Evolutionary conservation across 2,888 invertebrate genomes (phyloP), one percentile per base, ranked within the genome.

Genomic region (Periphyllus acericola): DNA sequence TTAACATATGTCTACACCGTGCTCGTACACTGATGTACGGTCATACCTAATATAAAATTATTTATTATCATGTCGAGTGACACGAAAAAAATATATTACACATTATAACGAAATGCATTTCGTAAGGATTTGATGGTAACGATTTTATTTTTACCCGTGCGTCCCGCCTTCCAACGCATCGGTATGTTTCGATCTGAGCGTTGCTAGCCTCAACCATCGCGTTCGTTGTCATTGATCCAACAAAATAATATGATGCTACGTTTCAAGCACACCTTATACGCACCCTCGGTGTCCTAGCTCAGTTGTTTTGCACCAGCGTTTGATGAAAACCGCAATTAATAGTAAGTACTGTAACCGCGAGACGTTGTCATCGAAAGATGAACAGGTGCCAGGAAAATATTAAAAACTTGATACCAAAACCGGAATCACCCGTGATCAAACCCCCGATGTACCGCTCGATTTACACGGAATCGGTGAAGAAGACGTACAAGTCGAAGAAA

Each of bases 381-480:
- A 55, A 55, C 21, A 55, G 21, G 21, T 55, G 55, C 21, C 55
- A 55, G 21, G 55, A 55, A 55, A 55, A 55, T 21, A 55, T 55
- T 5, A 55, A 21, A 5, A 1, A 55, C 55, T 21, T 55, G 55
- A 55, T 55, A 19, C 55, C 55, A 21, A 55, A 55, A 55, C 55
- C 55, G 55, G 55, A 55, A 55, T 19, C 55, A 5, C 55, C 55
- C 4, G 55, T 55, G 55, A 21, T 55, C 21, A 55, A 55, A 55
- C 55, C 55, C 1, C 55, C 55, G 55, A 55, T 55, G 55, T 55
- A 55, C 21, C 55, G 92, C 90, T 94, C 94, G 0, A 92, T 93
- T 91, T 91, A 93, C 90, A 91, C 93, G 86, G 89, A 91, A 1
- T 90, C 91, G 89, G 91, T 91, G 32, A 89, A 89, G 66, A 83